These are phyloP conservation scores for Microtus pennsylvanicus DNA, from an alignment of 2,113 vertebrate species.

Conservation along the genomic window DNA sequence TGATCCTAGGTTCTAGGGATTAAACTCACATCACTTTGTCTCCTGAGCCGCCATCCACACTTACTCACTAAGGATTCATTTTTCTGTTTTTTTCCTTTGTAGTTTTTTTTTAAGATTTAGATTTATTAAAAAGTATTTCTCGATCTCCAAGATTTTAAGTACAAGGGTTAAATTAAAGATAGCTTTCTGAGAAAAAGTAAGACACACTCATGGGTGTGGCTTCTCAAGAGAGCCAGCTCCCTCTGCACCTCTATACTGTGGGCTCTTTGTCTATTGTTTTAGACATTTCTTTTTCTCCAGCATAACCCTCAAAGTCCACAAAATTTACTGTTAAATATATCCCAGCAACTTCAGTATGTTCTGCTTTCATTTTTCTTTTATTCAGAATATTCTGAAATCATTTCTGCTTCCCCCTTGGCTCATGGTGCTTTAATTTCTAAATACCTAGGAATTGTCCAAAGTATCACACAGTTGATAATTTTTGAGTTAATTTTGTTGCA, in stretches of 20 bases:
- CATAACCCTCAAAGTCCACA: background rate
- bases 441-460: background rate
- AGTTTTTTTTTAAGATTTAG: background rate
- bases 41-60: background rate
- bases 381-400: background rate
- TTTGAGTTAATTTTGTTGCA: background rate
- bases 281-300: background rate
- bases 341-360: background rate
- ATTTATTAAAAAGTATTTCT: background rate
- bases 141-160: background rate
- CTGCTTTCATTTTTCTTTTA: background rate
- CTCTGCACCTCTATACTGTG: background rate
- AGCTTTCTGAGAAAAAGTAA: background rate
- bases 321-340: background rate
- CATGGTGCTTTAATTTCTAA: background rate
- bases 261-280: background rate
- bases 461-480: background rate
- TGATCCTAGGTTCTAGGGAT: background rate
- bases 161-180: background rate
- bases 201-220: background rate
- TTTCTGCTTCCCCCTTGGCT: background rate
- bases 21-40: background rate
- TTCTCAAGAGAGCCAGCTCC: no score
- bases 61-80: background rate
- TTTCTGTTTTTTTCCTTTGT: background rate